A percentile compares a stretch with the other conserved stretches of the same genome.
These are phyloP conservation scores for Orius insidiosus DNA, from an alignment of 1,140 invertebrate genomes.

Conservation along the genomic window DNA sequence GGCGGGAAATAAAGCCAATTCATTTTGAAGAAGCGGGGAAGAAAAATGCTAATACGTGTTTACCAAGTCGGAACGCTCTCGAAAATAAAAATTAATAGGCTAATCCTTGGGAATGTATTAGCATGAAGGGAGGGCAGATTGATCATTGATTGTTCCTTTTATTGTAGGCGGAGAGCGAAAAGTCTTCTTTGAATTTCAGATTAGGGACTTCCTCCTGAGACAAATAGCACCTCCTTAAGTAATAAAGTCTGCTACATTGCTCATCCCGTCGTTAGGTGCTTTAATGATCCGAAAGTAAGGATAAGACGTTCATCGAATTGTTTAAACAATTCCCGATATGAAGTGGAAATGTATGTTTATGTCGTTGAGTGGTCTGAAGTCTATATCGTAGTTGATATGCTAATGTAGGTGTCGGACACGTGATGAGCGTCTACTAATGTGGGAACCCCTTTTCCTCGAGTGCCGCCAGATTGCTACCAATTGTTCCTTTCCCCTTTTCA, in stretches of 20 bases:
- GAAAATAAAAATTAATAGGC: slow-evolving; percentile 5
- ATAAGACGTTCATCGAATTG: too few relatives aligned
- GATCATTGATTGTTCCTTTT: too few relatives aligned
- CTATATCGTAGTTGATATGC: slow-evolving; percentile 7
- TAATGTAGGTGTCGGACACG: slow-evolving; percentile 7
- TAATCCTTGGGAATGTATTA: slow-evolving; percentile 1
- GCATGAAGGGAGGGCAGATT: not conserved
- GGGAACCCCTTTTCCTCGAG: slow-evolving; percentile 9
- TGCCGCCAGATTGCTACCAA: slow-evolving; percentile 8
- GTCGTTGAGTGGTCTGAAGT: slow-evolving; percentile 8
- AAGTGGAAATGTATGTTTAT: slow-evolving; percentile 3
- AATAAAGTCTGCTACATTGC: slow-evolving; percentile 7
- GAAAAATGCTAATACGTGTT: not conserved
- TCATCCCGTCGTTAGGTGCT: not conserved
- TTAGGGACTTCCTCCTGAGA: not conserved
- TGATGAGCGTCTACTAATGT: slow-evolving; percentile 5
- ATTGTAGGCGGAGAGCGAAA: too few relatives aligned
- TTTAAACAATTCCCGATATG: too few relatives aligned
- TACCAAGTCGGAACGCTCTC: too few relatives aligned
- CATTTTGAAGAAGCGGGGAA: not conserved
- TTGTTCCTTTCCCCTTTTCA: slow-evolving; percentile 6
- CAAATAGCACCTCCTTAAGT: not conserved
- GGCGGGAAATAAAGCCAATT: slow-evolving; percentile 1
- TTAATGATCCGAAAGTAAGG: slow-evolving; percentile 3
- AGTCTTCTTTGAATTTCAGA: slow-evolving; percentile 3